Conservation (phyloP, 2,797 vertebrate genomes). For the Chromis chromis region DNA sequence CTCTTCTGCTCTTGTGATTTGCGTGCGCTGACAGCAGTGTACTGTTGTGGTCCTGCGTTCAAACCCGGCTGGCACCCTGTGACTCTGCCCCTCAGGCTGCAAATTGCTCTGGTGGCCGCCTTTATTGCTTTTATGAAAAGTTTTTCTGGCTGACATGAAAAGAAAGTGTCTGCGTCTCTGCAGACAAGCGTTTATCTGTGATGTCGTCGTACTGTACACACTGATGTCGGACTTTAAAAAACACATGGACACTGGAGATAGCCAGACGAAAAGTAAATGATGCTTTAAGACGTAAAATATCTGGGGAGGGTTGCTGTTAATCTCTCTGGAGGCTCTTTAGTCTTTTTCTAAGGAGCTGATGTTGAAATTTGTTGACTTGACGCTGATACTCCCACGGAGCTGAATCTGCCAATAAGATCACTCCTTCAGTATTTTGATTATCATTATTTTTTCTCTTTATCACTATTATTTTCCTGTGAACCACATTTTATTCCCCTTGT, state of each 20-base stretch:
- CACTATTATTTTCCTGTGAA: not conserved
- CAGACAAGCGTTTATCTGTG: slow-evolving; percentile 62
- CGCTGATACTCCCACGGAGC: slow-evolving; percentile 9
- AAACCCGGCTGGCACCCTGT: slow-evolving; percentile 35
- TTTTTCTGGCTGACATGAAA: slow-evolving; percentile 63
- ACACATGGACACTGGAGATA: slow-evolving; percentile 31
- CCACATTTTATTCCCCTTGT: not conserved
- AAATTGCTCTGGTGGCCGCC: slow-evolving; percentile 48
- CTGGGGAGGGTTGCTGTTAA: slow-evolving; percentile 30
- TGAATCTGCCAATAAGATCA: not conserved
- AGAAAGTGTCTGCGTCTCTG: slow-evolving; percentile 65
- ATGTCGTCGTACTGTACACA: slow-evolving; percentile 23
- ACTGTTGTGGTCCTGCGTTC: slow-evolving; percentile 37
- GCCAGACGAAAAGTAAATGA: slow-evolving; percentile 33
- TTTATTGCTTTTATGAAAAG: slow-evolving; percentile 63
- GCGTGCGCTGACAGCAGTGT: slow-evolving; percentile 33
- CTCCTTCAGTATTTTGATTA: not conserved
- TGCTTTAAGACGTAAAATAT: slow-evolving; percentile 31
- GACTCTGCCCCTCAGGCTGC: slow-evolving; percentile 53
- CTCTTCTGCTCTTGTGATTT: slow-evolving; percentile 26
- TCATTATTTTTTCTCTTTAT: not conserved
- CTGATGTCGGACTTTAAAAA: slow-evolving; percentile 43
- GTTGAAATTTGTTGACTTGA: slow-evolving; percentile 12
- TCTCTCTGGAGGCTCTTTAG: slow-evolving; percentile 54
- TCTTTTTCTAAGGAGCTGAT: slow-evolving; percentile 29